Conservation (phyloP, 2,113 vertebrate species). For the Aphyosemion australe region DNA sequence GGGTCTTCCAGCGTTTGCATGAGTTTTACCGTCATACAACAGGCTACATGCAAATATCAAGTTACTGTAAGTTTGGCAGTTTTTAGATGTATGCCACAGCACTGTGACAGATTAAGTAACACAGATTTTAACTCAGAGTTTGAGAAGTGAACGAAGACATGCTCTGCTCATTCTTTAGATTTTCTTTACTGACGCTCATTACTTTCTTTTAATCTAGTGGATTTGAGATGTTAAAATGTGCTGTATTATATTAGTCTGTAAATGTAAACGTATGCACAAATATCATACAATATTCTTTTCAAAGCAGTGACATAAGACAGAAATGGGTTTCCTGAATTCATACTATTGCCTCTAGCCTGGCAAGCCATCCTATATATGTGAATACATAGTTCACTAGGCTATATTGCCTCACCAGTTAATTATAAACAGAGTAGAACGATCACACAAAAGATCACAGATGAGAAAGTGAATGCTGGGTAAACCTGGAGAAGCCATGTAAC, state of each 20-base stretch:
- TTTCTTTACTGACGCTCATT: too few species aligned
- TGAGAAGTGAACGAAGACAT: constrained; percentile 58
- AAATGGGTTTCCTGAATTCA: background rate
- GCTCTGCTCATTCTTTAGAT: too few species aligned
- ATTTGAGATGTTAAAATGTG: background rate
- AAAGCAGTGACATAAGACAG: background rate
- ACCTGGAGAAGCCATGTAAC: background rate
- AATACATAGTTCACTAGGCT: too few species aligned
- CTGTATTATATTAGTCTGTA: background rate
- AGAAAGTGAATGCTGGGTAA: constrained; percentile 1
- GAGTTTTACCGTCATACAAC: constrained; percentile 31
- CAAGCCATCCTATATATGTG: too few species aligned
- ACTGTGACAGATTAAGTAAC: constrained; percentile 46
- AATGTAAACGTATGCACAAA: too few species aligned
- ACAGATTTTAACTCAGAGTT: constrained; percentile 58
- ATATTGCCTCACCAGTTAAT: constrained; percentile 5
- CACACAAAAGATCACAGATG: background rate
- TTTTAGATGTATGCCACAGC: constrained; percentile 24
- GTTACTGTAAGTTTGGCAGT: constrained; percentile 40
- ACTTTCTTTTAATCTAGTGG: background rate
- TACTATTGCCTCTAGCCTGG: too few species aligned
- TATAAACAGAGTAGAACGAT: background rate
- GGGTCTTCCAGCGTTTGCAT: constrained; percentile 33
- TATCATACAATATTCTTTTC: background rate
- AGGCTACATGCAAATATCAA: constrained; percentile 22